Conservation (phyloP, 2,113 vertebrate genomes). For the Neotragus moschatus region DNA sequence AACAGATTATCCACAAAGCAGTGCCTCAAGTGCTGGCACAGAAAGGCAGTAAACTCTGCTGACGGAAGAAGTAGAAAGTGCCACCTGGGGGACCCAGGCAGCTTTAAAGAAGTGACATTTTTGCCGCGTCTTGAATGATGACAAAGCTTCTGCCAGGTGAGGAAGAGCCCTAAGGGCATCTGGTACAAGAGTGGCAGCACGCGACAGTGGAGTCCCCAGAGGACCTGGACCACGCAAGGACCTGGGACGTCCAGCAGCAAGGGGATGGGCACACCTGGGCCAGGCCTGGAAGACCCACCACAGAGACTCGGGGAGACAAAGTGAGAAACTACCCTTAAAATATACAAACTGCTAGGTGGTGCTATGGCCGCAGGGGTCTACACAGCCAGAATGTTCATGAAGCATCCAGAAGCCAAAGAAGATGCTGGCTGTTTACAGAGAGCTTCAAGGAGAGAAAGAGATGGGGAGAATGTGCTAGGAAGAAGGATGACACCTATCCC, state of each 20-base stretch:
- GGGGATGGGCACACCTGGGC: neutral
- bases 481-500: neutral
- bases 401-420: neutral
- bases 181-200: neutral
- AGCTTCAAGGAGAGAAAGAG: neutral
- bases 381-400: neutral
- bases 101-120: neutral
- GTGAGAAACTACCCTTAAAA: neutral
- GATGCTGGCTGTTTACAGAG: neutral
- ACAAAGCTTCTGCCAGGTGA: neutral
- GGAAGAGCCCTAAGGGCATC: neutral
- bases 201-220: neutral
- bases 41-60: neutral
- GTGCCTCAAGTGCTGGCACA: neutral
- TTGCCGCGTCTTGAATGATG: neutral
- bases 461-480: neutral
- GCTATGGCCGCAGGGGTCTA: neutral
- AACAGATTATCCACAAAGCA: neutral
- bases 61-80: neutral
- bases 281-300: neutral
- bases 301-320: accelerated
- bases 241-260: neutral
- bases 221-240: neutral
- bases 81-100: neutral
- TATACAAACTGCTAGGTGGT: neutral